These are phyloP conservation scores for Salmo trutta DNA, from an alignment of 2,797 vertebrate genomes.

Conservation along the genomic window DNA sequence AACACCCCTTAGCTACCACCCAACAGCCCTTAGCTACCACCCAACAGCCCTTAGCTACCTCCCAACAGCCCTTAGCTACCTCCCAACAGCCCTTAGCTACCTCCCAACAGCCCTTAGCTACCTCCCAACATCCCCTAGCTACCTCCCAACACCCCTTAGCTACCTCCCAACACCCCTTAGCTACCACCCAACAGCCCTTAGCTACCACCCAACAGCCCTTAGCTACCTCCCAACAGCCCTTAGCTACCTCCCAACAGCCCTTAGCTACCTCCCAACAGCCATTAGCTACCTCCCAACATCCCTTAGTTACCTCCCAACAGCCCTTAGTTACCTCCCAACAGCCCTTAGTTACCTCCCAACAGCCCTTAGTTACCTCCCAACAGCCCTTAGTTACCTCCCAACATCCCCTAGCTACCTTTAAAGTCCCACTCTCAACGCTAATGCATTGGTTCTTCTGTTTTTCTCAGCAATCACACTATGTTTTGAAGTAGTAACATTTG, in stretches of 20 bases:
- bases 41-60: no score
- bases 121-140: neutral
- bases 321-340: neutral
- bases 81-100: no score
- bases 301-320: no score
- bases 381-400: no score
- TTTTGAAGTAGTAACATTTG: neutral
- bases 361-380: no score
- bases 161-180: no score
- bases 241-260: no score
- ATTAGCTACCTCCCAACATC: neutral
- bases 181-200: neutral
- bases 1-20: neutral
- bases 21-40: no score
- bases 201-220: neutral
- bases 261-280: neutral
- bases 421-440: neutral
- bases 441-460: neutral
- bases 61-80: neutral
- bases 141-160: neutral
- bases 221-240: no score
- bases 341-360: no score
- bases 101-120: no score
- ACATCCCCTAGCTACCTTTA: neutral
- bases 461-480: neutral